Base-by-base conservation (phyloP, 1,140 invertebrate species). In the Trissolcus basalis region DNA sequence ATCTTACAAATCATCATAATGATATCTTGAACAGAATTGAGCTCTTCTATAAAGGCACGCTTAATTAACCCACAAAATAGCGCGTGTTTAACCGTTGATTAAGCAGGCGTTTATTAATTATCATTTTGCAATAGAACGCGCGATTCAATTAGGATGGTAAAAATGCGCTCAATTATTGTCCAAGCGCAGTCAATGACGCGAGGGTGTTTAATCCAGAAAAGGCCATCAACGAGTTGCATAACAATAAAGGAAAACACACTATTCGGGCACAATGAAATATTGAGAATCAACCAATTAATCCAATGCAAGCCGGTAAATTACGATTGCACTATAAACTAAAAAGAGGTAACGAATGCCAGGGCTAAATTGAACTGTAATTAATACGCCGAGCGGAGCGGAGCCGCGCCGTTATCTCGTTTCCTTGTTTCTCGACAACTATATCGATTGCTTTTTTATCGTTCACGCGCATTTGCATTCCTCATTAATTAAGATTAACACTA, bases 401-500 rank as follows among this genome's bases (percentile, higher is more conserved):
- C n/a, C 27, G 9, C n/a, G 43, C 3, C 53, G 61, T 71, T 71
- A 77, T 71, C 74, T 71, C 39, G 13, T 70, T 70, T 71, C 45
- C 67, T 71, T 68, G 56, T 63, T 77, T 43, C 68, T 58, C 61
- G 49, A 70, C 60, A 63, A 64, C 54, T 48, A 6, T 27, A 77
- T 71, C 59, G 74, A 71, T 70, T 60, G 48, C 50, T 63, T 71
- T 77, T 61, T 74, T 56, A 50, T 47, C 48, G 35, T n/a, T 39
- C n/a, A 8, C 12, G 50, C 33, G 14, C 43, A 74, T 74, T 74
- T 77, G 55, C 61, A 56, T 65, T 77, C 67, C 67, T 71, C 67
- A 77, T 77, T 77, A 77, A 77, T 77, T 71, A 77, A 77, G 74
- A 77, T 71, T 70, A 71, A 77, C 56, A 44, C 47, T 71, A 67